phyloP scores from a whole-genome alignment of 2,888 invertebrate genomes.

The Phlogophora meticulosa region DNA sequence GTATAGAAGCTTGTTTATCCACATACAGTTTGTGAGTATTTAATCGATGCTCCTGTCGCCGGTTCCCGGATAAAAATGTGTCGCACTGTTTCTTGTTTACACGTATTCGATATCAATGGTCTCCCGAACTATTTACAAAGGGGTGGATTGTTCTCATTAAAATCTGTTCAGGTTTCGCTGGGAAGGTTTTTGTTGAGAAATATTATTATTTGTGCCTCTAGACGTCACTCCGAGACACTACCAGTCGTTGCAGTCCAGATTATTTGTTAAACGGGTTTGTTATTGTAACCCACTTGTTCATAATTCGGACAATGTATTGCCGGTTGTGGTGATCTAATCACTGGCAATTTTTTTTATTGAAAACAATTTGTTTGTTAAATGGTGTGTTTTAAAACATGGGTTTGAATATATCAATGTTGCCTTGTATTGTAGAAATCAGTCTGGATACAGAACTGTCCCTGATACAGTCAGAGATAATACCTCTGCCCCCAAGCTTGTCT shows the following conservation, averaged over 20 bases:
- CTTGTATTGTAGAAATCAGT: slow-evolving; percentile 14
- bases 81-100: slow-evolving; percentile 84
- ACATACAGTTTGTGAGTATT: slow-evolving; percentile 80
- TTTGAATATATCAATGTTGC: slow-evolving; percentile 3
- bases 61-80: slow-evolving; percentile 65
- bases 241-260: slow-evolving; percentile 31
- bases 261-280: slow-evolving; percentile 57
- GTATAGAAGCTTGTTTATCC: slow-evolving; percentile 72
- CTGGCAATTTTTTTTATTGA: background rate
- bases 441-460: slow-evolving; percentile 31
- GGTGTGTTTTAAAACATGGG: background rate
- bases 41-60: slow-evolving; percentile 31
- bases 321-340: slow-evolving; percentile 60
- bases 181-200: slow-evolving; percentile 13
- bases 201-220: slow-evolving; percentile 24
- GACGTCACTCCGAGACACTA: slow-evolving; percentile 3
- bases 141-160: slow-evolving; percentile 82
- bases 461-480: slow-evolving; percentile 37
- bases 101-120: slow-evolving; percentile 83
- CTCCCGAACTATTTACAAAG: slow-evolving; percentile 86
- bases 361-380: slow-evolving; percentile 11
- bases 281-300: slow-evolving; percentile 70
- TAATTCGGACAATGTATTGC: slow-evolving; percentile 56
- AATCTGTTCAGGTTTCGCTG: slow-evolving; percentile 25
- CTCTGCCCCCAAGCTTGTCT: slow-evolving; percentile 30